A percentile compares a stretch with the other conserved stretches of the same genome.
Evolutionary conservation across 2,797 vertebrate genomes (phyloP).

Genomic region (Malacoctenus gilli): DNA sequence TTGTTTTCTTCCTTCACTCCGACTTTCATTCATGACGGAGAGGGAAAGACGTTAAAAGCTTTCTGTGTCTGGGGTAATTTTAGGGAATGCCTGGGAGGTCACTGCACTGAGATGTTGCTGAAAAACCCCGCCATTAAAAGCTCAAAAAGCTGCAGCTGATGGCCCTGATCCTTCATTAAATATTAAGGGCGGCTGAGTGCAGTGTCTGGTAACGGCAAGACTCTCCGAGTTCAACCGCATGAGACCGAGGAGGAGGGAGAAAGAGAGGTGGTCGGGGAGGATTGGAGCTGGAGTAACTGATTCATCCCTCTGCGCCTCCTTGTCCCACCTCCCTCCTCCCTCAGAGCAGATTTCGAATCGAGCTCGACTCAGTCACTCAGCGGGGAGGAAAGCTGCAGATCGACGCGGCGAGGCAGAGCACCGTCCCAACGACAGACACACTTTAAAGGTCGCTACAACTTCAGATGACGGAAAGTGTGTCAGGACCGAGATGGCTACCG

Average conservation of each 20-base stretch:
- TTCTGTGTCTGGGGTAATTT: constrained; percentile 20
- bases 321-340: neutral
- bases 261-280: constrained; percentile 5
- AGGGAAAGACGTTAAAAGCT: constrained; percentile 34
- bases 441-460: constrained; percentile 22
- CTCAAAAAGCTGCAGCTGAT: constrained; percentile 42
- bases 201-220: constrained; percentile 65
- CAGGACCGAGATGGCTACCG: constrained; percentile 10
- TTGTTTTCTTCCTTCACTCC: neutral
- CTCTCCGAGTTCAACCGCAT: constrained; percentile 49
- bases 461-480: neutral
- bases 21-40: neutral
- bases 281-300: constrained; percentile 17
- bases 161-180: constrained; percentile 65
- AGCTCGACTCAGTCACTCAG: constrained; percentile 11
- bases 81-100: constrained; percentile 32
- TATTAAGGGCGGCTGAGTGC: constrained; percentile 72
- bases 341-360: neutral
- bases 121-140: constrained; percentile 54
- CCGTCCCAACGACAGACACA: neutral
- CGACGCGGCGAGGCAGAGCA: neutral
- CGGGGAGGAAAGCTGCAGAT: neutral
- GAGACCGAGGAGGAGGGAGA: constrained; percentile 30
- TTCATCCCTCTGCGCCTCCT: neutral
- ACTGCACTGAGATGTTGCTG: constrained; percentile 13